A percentile compares a stretch with the other conserved stretches of the same genome.
phyloP scores from a whole-genome alignment of 2,888 invertebrate species.

The Ramazzottius varieornatus region DNA sequence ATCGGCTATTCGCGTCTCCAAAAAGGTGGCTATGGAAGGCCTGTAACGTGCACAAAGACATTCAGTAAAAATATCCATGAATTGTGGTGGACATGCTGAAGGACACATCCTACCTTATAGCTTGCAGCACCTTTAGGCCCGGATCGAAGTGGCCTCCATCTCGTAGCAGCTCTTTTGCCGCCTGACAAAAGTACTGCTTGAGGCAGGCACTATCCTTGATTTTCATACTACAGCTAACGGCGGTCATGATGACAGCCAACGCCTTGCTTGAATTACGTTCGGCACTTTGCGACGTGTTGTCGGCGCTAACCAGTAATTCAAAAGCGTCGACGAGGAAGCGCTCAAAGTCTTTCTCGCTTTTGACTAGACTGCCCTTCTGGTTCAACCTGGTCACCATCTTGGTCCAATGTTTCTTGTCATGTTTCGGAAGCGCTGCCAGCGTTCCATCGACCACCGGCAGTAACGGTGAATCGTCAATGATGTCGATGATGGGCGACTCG shows the following conservation, averaged over 20 bases:
- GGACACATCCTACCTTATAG: too few relatives aligned
- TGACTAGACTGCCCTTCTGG: background rate
- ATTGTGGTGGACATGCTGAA: too few relatives aligned
- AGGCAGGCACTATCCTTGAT: background rate
- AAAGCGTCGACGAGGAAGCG: background rate
- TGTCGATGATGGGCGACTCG: too few relatives aligned
- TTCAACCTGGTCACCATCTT: background rate
- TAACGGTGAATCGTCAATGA: too few relatives aligned
- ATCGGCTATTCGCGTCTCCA: too few relatives aligned
- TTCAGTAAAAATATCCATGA: too few relatives aligned
- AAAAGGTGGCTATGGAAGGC: too few relatives aligned
- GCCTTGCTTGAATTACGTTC: background rate
- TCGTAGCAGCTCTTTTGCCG: background rate
- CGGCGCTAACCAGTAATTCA: background rate
- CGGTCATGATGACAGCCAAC: background rate
- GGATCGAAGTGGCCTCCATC: background rate
- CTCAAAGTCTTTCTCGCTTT: background rate
- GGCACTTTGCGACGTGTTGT: background rate
- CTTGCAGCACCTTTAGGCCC: background rate
- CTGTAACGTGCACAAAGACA: too few relatives aligned
- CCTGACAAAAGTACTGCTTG: background rate
- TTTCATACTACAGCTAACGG: background rate
- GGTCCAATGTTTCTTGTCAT: background rate
- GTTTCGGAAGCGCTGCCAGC: too few relatives aligned
- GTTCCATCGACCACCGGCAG: too few relatives aligned